These are phyloP conservation scores for Neodon shergylaensis DNA, from an alignment of 2,113 vertebrate species.

Conservation along the genomic window DNA sequence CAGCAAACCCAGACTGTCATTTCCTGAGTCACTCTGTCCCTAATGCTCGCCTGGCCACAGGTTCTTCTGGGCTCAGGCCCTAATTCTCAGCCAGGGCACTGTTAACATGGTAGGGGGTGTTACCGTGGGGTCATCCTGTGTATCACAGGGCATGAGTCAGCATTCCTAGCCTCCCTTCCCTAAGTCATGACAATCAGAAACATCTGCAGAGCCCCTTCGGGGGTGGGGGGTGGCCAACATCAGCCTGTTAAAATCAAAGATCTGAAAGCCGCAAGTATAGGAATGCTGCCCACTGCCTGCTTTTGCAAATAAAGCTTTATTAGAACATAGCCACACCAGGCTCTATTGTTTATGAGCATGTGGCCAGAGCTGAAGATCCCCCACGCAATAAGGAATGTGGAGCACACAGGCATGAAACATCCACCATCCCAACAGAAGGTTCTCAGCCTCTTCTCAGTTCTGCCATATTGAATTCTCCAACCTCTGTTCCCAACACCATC, in stretches of 20 bases:
- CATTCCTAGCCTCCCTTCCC: neutral
- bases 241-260: neutral
- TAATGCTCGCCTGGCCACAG: neutral
- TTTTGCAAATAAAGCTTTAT: slow-evolving; percentile 16
- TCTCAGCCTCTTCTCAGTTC: neutral
- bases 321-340: neutral
- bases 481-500: too few relatives aligned
- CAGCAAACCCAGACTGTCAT: neutral
- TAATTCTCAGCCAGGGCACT: neutral
- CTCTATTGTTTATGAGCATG: neutral
- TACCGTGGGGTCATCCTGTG: neutral
- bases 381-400: neutral
- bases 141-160: neutral
- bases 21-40: too few relatives aligned
- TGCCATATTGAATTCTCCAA: neutral
- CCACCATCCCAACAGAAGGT: accelerated
- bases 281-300: neutral
- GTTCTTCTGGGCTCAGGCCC: neutral
- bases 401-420: neutral
- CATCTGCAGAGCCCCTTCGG: neutral
- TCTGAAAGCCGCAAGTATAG: neutral
- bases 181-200: neutral
- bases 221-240: neutral
- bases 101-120: neutral
- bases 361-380: neutral